Percentiles rank a stretch among this genome's conserved stretches.
Conservation (phyloP, 2,888 invertebrate genomes). For the Urechis unicinctus region DNA sequence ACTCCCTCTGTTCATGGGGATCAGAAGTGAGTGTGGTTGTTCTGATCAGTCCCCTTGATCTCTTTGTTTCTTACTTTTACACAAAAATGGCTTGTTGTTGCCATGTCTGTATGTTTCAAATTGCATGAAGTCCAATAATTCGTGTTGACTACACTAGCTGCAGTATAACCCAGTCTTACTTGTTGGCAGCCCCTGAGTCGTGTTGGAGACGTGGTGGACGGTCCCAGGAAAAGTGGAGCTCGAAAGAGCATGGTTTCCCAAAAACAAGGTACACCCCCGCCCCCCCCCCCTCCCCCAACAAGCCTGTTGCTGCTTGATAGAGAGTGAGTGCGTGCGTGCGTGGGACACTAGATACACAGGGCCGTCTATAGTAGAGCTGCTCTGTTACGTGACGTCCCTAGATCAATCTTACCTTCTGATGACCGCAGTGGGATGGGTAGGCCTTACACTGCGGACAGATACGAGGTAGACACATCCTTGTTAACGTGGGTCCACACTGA, state of each 20-base stretch:
- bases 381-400: too few relatives aligned
- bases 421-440: constrained; percentile 35
- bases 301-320: too few relatives aligned
- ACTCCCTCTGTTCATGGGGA: constrained; percentile 78
- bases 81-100: neutral
- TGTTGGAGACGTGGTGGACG: constrained; percentile 10
- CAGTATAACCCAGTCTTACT: neutral
- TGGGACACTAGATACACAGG: too few relatives aligned
- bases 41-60: too few relatives aligned
- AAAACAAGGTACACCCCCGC: constrained; percentile 9
- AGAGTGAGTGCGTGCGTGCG: too few relatives aligned
- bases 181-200: constrained; percentile 5
- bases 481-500: too few relatives aligned
- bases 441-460: constrained; percentile 39
- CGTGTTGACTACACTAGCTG: too few relatives aligned
- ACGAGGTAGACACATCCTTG: constrained; percentile 41
- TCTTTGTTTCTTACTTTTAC: neutral
- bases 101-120: neutral
- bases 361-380: too few relatives aligned
- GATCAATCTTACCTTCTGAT: constrained; percentile 48
- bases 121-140: too few relatives aligned
- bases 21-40: constrained; percentile 66
- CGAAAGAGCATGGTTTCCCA: constrained; percentile 16
- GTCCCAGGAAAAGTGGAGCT: constrained; percentile 3
- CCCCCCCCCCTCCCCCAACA: too few relatives aligned